These are phyloP conservation scores for Palythoa heliodiscus DNA, from an alignment of 92 coral and sea anemone genomes.

Conservation along the genomic window DNA sequence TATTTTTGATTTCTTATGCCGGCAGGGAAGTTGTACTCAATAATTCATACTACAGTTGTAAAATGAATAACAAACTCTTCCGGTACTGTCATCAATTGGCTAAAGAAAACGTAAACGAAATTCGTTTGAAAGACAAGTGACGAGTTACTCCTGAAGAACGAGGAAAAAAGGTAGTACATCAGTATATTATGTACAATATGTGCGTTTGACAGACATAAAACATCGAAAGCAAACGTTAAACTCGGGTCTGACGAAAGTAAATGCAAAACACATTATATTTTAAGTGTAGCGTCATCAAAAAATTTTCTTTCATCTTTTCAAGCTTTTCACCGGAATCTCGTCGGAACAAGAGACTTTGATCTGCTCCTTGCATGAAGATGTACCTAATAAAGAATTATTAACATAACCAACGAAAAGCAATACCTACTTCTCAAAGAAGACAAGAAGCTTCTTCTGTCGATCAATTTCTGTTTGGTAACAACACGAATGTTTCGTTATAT, in stretches of 20 bases:
- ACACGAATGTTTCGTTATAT: background rate
- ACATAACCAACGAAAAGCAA: background rate
- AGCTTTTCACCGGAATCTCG: background rate
- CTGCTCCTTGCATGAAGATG: background rate
- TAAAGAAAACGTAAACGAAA: background rate
- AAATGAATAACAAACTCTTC: background rate
- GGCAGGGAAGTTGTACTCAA: background rate
- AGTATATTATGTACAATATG: background rate
- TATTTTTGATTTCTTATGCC: background rate
- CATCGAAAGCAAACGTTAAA: background rate
- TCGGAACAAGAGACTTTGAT: background rate
- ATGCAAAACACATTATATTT: background rate
- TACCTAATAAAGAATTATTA: background rate
- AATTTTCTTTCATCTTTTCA: background rate
- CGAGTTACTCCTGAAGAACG: background rate
- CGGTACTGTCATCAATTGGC: background rate
- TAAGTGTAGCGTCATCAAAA: slow-evolving; percentile 1
- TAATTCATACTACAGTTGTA: slow-evolving; percentile 5
- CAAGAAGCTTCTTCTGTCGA: slow-evolving; percentile 3
- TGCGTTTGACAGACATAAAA: background rate
- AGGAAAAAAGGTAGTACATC: background rate
- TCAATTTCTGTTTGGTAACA: slow-evolving; percentile 1
- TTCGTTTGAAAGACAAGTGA: background rate
- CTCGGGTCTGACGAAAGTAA: background rate
- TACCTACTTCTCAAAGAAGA: background rate